Evolutionary conservation across 2,113 vertebrate species (phyloP), one percentile per base, ranked within the genome.

Genomic region (Triplophysa rosa): DNA sequence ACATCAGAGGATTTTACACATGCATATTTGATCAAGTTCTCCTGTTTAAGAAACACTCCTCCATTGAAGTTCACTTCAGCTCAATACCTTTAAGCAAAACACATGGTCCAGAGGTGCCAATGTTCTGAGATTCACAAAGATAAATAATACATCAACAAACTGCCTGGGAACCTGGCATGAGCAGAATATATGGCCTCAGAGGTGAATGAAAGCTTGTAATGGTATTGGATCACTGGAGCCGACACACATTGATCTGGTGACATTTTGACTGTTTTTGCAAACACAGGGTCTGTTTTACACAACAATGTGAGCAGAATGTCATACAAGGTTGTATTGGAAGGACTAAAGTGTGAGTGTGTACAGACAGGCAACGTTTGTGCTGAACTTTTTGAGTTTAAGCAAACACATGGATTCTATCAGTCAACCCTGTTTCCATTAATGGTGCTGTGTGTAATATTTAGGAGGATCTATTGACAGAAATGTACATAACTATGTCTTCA

Each of bases 1-100:
- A 79, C 49, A 29, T 79, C 79, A 81, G 76, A 40, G 8, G 29
- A 64, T 78, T 2, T 62, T 67, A 54, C 64, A 40, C 65, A 78
- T 70, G 49, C 37, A 71, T 69, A 85, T 66, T 59, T 80, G 64
- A 82, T 78, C 47, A 80, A 67, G 61, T 21, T 52, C 49, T 29
- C 26, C 29, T 40, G 12, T 26, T 58, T 80, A 61, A 80, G 24
- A 76, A 47, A 52, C 24, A 42, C 65, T 59, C 42, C 33, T 59
- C 42, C 47, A 58, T 52, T 5, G 5, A 66, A 77, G 23, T 74
- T 56, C 29, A 16, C 61, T 61, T 17, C 40, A 75, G 37, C 54
- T 58, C 29, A 69, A 59, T 47, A 58, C 67, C 77, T 76, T 81
- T 68, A 77, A 70, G 33, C 62, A 69, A 66, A 66, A 40, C 33